A percentile compares a stretch with the other conserved stretches of the same genome.
Evolutionary conservation across 2,888 invertebrate species (phyloP).

Genomic region (Phorcus lineatus): DNA sequence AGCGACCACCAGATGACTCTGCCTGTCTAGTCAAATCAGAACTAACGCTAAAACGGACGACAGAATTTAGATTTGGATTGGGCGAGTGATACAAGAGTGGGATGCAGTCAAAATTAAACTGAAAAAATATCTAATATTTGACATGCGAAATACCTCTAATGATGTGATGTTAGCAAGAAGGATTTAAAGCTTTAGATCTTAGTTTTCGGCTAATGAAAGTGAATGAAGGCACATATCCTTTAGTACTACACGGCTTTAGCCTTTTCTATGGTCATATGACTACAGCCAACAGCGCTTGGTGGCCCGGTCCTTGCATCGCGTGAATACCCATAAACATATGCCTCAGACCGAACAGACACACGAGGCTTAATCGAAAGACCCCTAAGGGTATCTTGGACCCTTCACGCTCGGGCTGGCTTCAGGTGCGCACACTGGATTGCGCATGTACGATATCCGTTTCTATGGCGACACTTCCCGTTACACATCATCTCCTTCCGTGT

Average conservation of each 20-base stretch:
- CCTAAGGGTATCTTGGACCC: no score
- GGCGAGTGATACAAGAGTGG: no score
- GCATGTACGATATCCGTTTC: not conserved
- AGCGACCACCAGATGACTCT: no score
- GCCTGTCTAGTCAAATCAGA: no score
- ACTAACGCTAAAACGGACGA: no score
- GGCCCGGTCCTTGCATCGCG: not conserved
- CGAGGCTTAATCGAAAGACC: no score
- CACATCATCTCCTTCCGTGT: slow-evolving; percentile 69
- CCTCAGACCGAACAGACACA: not conserved
- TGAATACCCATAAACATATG: not conserved
- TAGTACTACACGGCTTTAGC: slow-evolving; percentile 1
- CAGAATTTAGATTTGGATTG: no score
- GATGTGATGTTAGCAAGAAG: no score
- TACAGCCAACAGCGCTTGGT: not conserved
- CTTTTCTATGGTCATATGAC: slow-evolving; percentile 4
- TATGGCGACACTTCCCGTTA: slow-evolving; percentile 46
- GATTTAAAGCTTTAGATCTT: no score
- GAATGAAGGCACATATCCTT: not conserved
- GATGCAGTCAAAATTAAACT: no score
- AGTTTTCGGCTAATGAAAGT: not conserved
- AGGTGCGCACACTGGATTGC: not conserved
- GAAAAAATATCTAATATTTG: no score
- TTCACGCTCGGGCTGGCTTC: not conserved
- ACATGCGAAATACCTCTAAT: no score